These are phyloP conservation scores for Conomelus anceps DNA, from an alignment of 2,888 invertebrate species.

Conservation along the genomic window DNA sequence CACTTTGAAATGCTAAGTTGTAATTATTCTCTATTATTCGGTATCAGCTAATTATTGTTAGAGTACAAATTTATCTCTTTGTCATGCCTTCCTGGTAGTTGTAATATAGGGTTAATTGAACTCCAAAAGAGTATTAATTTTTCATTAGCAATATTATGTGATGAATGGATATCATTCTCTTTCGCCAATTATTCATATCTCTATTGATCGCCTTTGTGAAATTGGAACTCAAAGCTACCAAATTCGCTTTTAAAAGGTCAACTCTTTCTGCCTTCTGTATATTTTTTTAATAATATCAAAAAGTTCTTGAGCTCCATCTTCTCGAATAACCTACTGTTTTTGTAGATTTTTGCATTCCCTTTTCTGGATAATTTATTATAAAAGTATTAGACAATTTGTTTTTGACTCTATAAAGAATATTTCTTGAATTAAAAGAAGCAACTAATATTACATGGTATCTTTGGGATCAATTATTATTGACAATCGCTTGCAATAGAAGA, in stretches of 20 bases:
- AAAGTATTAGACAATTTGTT: too few species aligned
- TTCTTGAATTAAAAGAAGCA: neutral
- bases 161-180: neutral
- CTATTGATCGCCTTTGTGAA: too few species aligned
- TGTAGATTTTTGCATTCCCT: neutral
- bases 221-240: neutral
- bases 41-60: neutral
- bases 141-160: neutral
- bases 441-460: neutral
- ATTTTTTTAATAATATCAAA: too few species aligned
- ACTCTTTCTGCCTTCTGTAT: neutral
- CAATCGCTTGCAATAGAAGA: neutral
- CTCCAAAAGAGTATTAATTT: neutral
- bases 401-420: neutral
- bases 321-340: neutral
- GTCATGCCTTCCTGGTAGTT: neutral
- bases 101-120: neutral
- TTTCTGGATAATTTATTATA: neutral
- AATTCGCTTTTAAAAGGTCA: neutral
- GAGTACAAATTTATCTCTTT: neutral
- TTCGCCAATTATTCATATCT: neutral
- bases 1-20: neutral
- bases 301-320: too few species aligned
- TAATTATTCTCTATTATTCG: neutral
- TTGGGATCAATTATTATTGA: neutral